Base-by-base conservation (phyloP, 2,797 vertebrate genomes). In the Myoxocephalus aenaeus region DNA sequence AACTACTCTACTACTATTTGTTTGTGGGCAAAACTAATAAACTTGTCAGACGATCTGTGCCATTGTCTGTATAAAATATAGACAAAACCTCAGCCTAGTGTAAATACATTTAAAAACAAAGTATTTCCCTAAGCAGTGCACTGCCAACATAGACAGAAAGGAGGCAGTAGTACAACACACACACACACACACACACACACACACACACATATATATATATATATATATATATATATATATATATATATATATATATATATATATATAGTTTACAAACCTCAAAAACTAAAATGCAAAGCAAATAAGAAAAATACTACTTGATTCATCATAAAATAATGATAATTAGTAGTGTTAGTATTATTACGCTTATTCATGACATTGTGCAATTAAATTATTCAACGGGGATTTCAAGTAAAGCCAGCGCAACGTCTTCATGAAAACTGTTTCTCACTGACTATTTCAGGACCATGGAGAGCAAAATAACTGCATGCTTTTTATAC, bases 381-480 rank as follows among this genome's bases (percentile, higher is more conserved):
- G 11, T 58, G 10, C n/a, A 22, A 22, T 38, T 25, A 17, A 18
- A 65, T 18, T 27, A 65, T 18, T 27, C 20, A 51, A 59, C 8
- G 15, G 63, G 12, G 1, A 15, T 32, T 6, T 40, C 42, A 27
- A 18, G 18, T 65, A 4, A 70, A 44, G 0, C 1, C 3, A 61
- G 11, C 4, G 4, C 22, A 42, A 14, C 0, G 5, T 46, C 13
- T 8, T 66, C 4, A 65, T 9, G 20, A 27, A 7, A 34, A 53
- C 2, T 40, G 18, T 7, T 9, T 56, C 4, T 34, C 10, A 22
- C 62, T 0, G 2, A 68, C 17, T 10, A 67, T 1, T 80, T 80
- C 81, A 89, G 87, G 32, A 89, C 85, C 81, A 77, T 36, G 81
- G 85, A 84, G 63, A 89, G 87, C 4, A 50, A 70, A 18, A 20